Conservation (phyloP, 1,140 invertebrate species). For the Battus philenor region DNA sequence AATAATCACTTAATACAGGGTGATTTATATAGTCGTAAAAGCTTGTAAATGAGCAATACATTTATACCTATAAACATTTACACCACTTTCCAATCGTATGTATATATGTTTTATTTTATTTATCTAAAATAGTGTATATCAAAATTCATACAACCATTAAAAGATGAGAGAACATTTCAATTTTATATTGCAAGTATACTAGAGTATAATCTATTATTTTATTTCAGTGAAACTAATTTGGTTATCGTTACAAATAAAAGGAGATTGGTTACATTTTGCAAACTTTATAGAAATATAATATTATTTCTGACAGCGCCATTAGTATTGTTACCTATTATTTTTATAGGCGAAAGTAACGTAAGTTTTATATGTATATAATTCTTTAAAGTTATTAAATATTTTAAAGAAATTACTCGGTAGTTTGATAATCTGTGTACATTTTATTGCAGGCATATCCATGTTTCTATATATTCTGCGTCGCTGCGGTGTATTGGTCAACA, state of each 20-base stretch:
- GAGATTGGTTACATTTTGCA: slow-evolving; percentile 30
- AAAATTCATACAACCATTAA: too few relatives aligned
- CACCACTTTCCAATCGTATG: too few relatives aligned
- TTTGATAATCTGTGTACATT: slow-evolving; percentile 6
- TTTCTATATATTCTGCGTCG: slow-evolving; percentile 79
- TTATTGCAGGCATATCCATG: slow-evolving; percentile 65
- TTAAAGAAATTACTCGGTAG: not conserved
- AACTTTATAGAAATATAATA: slow-evolving; percentile 36
- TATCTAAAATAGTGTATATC: too few relatives aligned
- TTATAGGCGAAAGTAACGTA: slow-evolving; percentile 41
- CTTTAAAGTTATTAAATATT: too few relatives aligned
- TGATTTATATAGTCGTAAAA: too few relatives aligned
- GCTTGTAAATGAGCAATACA: too few relatives aligned
- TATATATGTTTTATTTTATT: too few relatives aligned
- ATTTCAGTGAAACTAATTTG: slow-evolving; percentile 46
- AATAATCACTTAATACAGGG: too few relatives aligned
- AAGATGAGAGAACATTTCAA: too few relatives aligned
- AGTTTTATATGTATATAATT: slow-evolving; percentile 14
- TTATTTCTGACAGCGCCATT: slow-evolving; percentile 32
- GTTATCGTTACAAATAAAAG: slow-evolving; percentile 34
- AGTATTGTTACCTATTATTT: slow-evolving; percentile 35
- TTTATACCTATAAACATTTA: too few relatives aligned
- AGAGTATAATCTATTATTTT: not conserved
- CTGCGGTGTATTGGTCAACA: slow-evolving; percentile 81
- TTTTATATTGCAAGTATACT: too few relatives aligned